Evolutionary conservation across 1,140 invertebrate species (phyloP).

Genomic region (Cotesia chilonis): DNA sequence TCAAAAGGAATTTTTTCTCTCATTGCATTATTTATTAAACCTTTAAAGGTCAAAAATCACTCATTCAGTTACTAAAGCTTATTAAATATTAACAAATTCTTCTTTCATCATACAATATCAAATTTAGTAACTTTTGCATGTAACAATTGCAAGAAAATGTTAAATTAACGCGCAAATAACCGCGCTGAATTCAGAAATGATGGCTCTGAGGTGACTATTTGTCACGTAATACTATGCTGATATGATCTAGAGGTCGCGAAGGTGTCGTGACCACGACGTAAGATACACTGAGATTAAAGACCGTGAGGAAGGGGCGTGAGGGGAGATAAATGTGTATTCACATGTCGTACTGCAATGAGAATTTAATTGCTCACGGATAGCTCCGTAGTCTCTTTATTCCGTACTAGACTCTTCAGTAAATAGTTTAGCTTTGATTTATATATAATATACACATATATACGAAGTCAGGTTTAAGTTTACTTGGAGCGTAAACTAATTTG

Average conservation of each 20-base stretch:
- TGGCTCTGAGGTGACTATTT: conserved; percentile 41
- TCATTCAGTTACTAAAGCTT: too few species aligned
- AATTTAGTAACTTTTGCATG: neutral
- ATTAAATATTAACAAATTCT: too few species aligned
- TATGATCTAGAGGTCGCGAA: conserved; percentile 60
- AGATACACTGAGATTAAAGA: conserved; percentile 41
- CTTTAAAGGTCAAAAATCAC: too few species aligned
- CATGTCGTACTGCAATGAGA: conserved; percentile 59
- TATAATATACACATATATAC: neutral
- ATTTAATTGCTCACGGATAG: conserved; percentile 56
- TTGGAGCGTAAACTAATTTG: conserved; percentile 49
- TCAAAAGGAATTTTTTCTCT: too few species aligned
- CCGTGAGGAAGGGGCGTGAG: too few species aligned
- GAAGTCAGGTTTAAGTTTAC: conserved; percentile 17
- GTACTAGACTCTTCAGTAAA: conserved; percentile 33
- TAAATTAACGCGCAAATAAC: neutral
- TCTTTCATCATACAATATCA: too few species aligned
- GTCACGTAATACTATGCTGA: conserved; percentile 57
- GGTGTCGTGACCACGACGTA: conserved; percentile 56
- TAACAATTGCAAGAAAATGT: neutral
- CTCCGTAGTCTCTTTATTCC: too few species aligned
- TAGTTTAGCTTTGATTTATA: neutral
- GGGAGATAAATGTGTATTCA: conserved; percentile 47
- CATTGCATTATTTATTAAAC: too few species aligned
- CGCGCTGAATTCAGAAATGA: neutral